Evolutionary conservation across 1,140 invertebrate genomes (phyloP).

Genomic region (Rhopalosiphum padi): DNA sequence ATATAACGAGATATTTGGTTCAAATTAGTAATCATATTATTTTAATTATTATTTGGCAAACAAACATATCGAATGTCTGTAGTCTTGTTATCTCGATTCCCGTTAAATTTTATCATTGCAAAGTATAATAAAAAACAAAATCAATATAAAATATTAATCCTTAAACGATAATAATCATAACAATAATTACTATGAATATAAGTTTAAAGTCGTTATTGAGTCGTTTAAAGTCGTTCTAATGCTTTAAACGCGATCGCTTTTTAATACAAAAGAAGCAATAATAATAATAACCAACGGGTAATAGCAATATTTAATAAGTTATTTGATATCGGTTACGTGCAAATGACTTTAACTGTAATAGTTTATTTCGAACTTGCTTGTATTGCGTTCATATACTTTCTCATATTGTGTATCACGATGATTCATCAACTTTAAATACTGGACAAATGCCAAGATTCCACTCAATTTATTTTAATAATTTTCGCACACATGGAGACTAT

Average conservation of each 20-base stretch:
- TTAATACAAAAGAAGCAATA: neutral
- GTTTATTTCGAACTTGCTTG: neutral
- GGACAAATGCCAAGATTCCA: slow-evolving; percentile 14
- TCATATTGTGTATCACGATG: neutral
- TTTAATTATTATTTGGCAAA: neutral
- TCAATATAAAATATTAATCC: neutral
- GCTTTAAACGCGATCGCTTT: neutral
- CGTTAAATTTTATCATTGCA: neutral
- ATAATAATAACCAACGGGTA: too few species aligned
- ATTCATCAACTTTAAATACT: neutral
- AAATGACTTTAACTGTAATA: neutral
- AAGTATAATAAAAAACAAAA: neutral
- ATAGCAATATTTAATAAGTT: neutral
- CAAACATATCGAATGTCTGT: neutral
- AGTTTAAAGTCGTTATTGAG: neutral
- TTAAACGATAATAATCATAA: neutral
- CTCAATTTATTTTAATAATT: slow-evolving; percentile 38
- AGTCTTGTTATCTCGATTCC: neutral
- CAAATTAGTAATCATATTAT: neutral
- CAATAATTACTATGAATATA: neutral
- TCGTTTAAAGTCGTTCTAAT: neutral
- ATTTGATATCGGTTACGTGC: neutral
- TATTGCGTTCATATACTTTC: neutral
- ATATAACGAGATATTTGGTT: neutral
- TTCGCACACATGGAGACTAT: neutral